Evolutionary conservation across 2,888 invertebrate genomes (phyloP).

Genomic region (Melanophora roralis): DNA sequence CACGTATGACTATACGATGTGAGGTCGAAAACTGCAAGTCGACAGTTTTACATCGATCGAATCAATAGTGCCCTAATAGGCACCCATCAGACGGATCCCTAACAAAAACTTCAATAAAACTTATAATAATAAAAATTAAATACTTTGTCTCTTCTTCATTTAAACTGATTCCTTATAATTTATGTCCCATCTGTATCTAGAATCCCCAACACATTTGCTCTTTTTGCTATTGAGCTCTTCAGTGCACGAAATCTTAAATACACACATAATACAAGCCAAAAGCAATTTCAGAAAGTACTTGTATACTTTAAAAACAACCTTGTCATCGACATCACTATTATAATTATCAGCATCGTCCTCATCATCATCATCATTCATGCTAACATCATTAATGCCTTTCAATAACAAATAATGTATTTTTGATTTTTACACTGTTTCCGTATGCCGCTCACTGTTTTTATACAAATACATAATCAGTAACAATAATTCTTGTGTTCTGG

Average conservation of each 20-base stretch:
- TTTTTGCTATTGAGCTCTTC: background rate
- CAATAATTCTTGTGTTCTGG: background rate
- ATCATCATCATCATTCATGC: background rate
- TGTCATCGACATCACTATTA: constrained; percentile 15
- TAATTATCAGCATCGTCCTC: constrained; percentile 14
- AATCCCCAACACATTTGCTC: background rate
- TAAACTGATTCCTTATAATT: too few species aligned
- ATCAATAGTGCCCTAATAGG: too few species aligned
- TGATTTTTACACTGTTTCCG: background rate
- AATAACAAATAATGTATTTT: background rate
- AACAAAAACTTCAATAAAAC: too few species aligned
- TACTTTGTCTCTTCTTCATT: too few species aligned
- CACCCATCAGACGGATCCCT: too few species aligned
- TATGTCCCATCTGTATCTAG: too few species aligned
- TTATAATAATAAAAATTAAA: too few species aligned
- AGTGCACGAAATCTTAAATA: background rate
- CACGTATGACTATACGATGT: too few species aligned
- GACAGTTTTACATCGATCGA: too few species aligned
- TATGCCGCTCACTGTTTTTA: background rate
- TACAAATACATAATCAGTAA: background rate
- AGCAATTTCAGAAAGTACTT: constrained; percentile 33
- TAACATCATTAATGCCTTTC: background rate
- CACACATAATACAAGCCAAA: constrained; percentile 23
- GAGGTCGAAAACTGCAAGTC: too few species aligned
- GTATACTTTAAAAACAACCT: constrained; percentile 44